Conservation (phyloP, 2,888 invertebrate genomes). For the Parthenolecanium corni region DNA sequence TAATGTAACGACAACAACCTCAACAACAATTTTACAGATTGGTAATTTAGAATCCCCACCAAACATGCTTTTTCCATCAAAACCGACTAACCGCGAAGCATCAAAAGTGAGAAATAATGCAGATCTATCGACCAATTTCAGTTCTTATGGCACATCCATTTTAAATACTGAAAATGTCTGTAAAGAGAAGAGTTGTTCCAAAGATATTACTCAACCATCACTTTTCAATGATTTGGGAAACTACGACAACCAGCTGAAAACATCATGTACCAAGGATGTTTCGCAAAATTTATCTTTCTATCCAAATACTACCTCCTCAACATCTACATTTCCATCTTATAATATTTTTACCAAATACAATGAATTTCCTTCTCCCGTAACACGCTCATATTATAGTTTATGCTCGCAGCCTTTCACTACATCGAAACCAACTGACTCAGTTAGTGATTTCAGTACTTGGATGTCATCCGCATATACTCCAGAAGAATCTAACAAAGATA, state of each 20-base stretch:
- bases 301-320: background rate
- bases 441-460: slow-evolving; percentile 13
- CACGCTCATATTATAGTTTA: slow-evolving; percentile 6
- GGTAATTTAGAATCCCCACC: slow-evolving; percentile 36
- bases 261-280: background rate
- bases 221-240: background rate
- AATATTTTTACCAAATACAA: slow-evolving; percentile 21
- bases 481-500: slow-evolving; percentile 16
- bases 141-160: background rate
- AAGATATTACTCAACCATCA: background rate
- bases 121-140: no score
- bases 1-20: slow-evolving; percentile 35
- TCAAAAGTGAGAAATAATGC: background rate
- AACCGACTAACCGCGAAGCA: background rate
- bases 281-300: slow-evolving; percentile 14
- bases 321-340: slow-evolving; percentile 7
- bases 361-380: slow-evolving; percentile 11
- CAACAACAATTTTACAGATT: slow-evolving; percentile 40
- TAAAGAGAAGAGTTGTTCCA: background rate
- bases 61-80: slow-evolving; percentile 22
- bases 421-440: slow-evolving; percentile 1
- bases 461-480: slow-evolving; percentile 8
- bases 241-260: background rate
- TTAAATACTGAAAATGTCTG: background rate
- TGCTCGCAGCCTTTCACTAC: slow-evolving; percentile 9